These are phyloP conservation scores for Cygnus atratus DNA, from an alignment of 2,113 vertebrate species.

Conservation along the genomic window DNA sequence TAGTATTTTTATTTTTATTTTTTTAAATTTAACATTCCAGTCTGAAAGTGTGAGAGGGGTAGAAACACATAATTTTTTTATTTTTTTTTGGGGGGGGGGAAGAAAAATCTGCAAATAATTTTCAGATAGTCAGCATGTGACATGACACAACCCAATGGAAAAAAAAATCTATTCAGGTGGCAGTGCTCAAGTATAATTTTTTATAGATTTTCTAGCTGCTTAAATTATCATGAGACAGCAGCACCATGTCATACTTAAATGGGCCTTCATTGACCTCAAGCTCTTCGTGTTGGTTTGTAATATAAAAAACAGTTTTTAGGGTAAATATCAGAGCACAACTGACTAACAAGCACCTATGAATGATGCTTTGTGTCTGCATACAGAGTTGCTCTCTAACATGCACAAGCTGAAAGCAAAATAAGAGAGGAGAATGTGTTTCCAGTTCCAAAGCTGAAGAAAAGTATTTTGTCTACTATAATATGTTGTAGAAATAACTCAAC, in stretches of 20 bases:
- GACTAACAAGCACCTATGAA: background rate
- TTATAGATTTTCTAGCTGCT: background rate
- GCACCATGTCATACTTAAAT: background rate
- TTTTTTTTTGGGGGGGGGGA: background rate
- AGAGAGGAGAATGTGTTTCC: background rate
- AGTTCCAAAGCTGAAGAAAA: background rate
- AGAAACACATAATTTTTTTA: background rate
- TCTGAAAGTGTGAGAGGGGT: background rate
- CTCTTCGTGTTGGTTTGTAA: background rate
- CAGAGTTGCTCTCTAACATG: background rate
- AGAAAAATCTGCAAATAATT: background rate
- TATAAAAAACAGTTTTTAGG: background rate
- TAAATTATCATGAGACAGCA: background rate
- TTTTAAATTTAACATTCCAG: background rate
- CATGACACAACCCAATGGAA: background rate
- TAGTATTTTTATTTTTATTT: background rate
- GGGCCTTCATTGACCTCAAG: background rate
- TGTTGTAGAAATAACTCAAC: background rate
- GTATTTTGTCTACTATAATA: background rate
- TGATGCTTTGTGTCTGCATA: background rate
- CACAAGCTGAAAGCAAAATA: background rate
- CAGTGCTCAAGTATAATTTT: background rate
- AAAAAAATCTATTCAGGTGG: background rate
- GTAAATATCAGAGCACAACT: background rate
- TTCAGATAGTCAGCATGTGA: background rate